These are phyloP conservation scores for Limnodromus scolopaceus DNA, from an alignment of 2,797 vertebrate species.

Conservation along the genomic window DNA sequence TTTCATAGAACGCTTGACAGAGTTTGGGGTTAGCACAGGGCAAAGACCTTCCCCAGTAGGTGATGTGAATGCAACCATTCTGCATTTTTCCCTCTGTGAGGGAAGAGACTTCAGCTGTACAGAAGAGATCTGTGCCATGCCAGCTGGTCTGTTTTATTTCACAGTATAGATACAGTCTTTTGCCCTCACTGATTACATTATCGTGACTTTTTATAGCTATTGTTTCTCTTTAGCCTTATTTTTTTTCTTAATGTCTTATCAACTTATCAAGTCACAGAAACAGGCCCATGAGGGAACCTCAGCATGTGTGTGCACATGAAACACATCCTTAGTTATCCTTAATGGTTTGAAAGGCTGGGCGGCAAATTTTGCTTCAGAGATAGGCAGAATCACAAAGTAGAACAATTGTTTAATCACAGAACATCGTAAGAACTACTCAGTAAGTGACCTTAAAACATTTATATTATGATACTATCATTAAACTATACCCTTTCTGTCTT, in stretches of 20 bases:
- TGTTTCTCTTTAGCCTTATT: background rate
- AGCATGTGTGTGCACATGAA: background rate
- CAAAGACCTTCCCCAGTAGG: background rate
- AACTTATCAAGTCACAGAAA: background rate
- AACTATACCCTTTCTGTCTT: background rate
- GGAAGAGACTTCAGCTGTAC: background rate
- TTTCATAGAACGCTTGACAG: background rate
- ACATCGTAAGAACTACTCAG: background rate
- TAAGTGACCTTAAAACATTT: background rate
- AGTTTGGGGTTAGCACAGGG: background rate
- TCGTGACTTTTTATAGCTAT: background rate
- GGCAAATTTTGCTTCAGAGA: background rate
- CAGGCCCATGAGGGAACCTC: rapidly evolving
- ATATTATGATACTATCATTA: background rate
- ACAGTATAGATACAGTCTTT: background rate
- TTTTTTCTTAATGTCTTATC: background rate
- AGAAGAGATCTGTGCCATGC: background rate
- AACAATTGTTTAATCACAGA: background rate
- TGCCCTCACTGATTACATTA: background rate
- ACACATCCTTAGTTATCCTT: background rate
- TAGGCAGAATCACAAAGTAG: background rate
- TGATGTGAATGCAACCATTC: background rate
- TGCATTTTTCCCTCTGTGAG: background rate
- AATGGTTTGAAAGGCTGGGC: background rate
- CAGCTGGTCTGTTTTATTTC: background rate